Percentiles rank a stretch among this genome's conserved stretches.
phyloP scores from a whole-genome alignment of 2,797 vertebrate genomes.

The Xenopus petersii region DNA sequence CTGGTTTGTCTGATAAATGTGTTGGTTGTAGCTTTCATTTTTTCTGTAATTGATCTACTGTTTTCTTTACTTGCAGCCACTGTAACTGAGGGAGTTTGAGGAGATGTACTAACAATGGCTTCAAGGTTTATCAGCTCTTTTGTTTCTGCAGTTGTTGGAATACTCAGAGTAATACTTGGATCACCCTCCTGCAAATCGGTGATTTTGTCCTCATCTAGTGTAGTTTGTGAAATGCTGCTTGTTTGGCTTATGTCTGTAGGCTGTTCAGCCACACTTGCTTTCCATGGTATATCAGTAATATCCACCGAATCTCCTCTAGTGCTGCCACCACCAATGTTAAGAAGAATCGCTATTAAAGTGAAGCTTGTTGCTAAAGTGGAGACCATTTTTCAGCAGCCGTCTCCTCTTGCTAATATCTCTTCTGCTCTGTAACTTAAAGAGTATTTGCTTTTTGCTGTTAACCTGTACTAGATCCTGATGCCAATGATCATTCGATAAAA shows the following conservation, averaged over 20 bases:
- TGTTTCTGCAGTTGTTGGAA: conserved; percentile 1
- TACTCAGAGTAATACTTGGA: conserved; percentile 2
- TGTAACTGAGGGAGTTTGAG: background rate
- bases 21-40: conserved; percentile 30
- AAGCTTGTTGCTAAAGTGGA: conserved; percentile 53
- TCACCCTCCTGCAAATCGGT: background rate
- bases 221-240: conserved; percentile 14
- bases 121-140: conserved; percentile 15
- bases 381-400: background rate
- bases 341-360: conserved; percentile 53
- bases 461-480: conserved; percentile 35
- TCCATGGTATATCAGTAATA: conserved; percentile 20
- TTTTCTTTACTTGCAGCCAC: background rate
- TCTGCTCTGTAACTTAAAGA: conserved; percentile 12
- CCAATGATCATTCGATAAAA: conserved; percentile 53
- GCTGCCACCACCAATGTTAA: conserved; percentile 47
- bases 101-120: conserved; percentile 13
- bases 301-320: conserved; percentile 30
- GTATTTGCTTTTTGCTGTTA: conserved; percentile 44
- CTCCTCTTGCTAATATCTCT: conserved; percentile 8
- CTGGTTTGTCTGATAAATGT: conserved; percentile 47
- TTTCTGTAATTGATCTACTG: conserved; percentile 14
- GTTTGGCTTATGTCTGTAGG: conserved; percentile 8
- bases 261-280: background rate
- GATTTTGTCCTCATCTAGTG: conserved; percentile 15